Evolutionary conservation across 92 coral and sea anemone genomes (phyloP), one percentile per base, ranked within the genome.

Genomic region (Plumapathes pennacea): DNA sequence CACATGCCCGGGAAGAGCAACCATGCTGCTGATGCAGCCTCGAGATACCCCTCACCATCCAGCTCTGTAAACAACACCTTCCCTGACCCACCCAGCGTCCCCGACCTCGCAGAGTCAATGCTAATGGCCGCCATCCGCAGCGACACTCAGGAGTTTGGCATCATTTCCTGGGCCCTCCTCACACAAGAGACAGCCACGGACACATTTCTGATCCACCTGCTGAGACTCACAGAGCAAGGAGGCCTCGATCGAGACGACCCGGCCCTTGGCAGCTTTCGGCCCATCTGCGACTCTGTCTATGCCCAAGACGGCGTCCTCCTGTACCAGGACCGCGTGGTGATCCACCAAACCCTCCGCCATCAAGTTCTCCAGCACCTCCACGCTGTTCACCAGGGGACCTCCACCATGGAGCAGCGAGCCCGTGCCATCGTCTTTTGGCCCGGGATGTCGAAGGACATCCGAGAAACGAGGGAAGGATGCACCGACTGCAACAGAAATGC

Each of bases 1-100:
- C 89, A 83, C 84, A 64, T 25, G 38, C 89, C 84, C 13, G 76
- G 81, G 62, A 83, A 69, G 29, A 43, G 49, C 52, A 83, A 76
- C 74, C 50, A 26, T 17, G 76, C 89, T 10, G 81, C 89, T 18
- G 89, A 83, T 20, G 80, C 80, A 23, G 32, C 83, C 9, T 77
- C 90, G 3, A 58, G 81, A 49, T 73, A 83, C 71, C 81, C 85
- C 12, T 84, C 82, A 7, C 81, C 78, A 13, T 71, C 90, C 11
- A 60, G 69, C 51, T 46, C 78, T 37, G 71, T 26, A 32, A 71
- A 57, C 31, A 22, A 56, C 33, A 39, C 38, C 67, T 56, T 69
- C 49, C 81, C 40, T 24, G 81, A 80, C 44, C 14, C 41, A 17
- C 10, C 62, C 38, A 83, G 76, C 81, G 47, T 43, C 49, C 54